phyloP scores from a whole-genome alignment of 1,140 invertebrate species.

The Procambarus clarkii region DNA sequence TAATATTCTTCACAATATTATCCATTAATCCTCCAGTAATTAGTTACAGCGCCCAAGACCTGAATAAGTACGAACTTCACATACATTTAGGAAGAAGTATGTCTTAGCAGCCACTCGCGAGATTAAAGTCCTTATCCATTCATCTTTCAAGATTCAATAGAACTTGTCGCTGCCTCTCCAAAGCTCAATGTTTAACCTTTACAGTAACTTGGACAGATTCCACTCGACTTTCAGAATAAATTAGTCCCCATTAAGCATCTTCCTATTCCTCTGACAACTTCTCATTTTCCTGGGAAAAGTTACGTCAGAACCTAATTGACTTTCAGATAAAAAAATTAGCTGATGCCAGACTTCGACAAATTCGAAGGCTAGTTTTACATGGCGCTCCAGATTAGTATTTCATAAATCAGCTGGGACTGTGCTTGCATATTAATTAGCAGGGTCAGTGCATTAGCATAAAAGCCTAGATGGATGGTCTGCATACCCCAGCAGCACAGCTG shows the following conservation, averaged over 20 bases:
- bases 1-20: too few relatives aligned
- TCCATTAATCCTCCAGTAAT: too few relatives aligned
- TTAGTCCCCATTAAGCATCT: slow-evolving; percentile 12
- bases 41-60: too few relatives aligned
- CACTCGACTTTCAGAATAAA: slow-evolving; percentile 13
- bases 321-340: slow-evolving; percentile 4
- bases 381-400: background rate
- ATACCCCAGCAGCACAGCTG: too few relatives aligned
- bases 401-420: background rate
- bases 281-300: slow-evolving; percentile 1
- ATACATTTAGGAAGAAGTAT: too few relatives aligned
- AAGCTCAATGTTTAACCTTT: slow-evolving; percentile 12
- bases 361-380: background rate
- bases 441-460: background rate
- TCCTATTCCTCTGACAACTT: background rate
- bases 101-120: background rate
- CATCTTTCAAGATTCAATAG: background rate
- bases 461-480: too few relatives aligned
- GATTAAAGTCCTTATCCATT: background rate
- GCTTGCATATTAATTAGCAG: background rate
- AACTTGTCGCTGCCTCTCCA: slow-evolving; percentile 4
- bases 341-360: slow-evolving; percentile 5
- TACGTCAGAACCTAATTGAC: slow-evolving; percentile 10
- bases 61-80: too few relatives aligned
- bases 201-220: background rate